These are phyloP conservation scores for Austrolebias charrua DNA, from an alignment of 2,797 vertebrate genomes.

Conservation along the genomic window DNA sequence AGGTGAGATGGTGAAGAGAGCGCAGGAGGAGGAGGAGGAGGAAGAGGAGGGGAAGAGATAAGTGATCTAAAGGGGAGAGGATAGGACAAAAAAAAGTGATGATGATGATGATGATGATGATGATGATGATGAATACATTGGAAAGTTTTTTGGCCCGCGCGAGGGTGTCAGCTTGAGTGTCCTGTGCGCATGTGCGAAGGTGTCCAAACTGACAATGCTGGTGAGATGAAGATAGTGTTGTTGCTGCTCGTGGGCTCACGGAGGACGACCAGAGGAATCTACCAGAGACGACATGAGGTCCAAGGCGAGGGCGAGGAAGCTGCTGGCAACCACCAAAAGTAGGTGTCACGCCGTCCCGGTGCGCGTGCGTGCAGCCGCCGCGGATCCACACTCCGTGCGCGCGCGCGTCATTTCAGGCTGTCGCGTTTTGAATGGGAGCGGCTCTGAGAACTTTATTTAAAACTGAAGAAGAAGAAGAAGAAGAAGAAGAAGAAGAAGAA, in stretches of 20 bases:
- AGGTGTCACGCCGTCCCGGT: slow-evolving; percentile 75
- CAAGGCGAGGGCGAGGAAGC: slow-evolving; percentile 99
- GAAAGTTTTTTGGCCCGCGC: slow-evolving; percentile 99
- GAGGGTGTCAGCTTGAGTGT: slow-evolving; percentile 99
- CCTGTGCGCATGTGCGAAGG: slow-evolving; percentile 99
- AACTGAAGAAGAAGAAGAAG: background rate
- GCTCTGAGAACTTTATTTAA: no score
- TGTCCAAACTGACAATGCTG: slow-evolving; percentile 99
- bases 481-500: background rate
- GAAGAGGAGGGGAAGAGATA: slow-evolving; percentile 88
- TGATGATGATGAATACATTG: slow-evolving; percentile 98
- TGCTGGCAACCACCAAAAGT: slow-evolving; percentile 99
- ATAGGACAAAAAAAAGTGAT: slow-evolving; percentile 80
- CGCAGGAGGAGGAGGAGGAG: slow-evolving; percentile 68
- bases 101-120: slow-evolving; percentile 66
- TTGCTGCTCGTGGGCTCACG: slow-evolving; percentile 97
- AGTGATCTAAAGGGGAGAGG: slow-evolving; percentile 93
- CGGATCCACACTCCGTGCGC: slow-evolving; percentile 64
- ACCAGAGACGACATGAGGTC: slow-evolving; percentile 97
- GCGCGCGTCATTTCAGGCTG: slow-evolving; percentile 77
- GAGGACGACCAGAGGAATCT: slow-evolving; percentile 97
- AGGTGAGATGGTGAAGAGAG: slow-evolving; percentile 53
- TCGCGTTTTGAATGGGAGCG: slow-evolving; percentile 50
- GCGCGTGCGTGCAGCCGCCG: slow-evolving; percentile 60
- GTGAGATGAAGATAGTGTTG: slow-evolving; percentile 99